Evolutionary conservation across 1,140 invertebrate species (phyloP).

Genomic region (roundworm (Caenorhabditis elegans)): DNA sequence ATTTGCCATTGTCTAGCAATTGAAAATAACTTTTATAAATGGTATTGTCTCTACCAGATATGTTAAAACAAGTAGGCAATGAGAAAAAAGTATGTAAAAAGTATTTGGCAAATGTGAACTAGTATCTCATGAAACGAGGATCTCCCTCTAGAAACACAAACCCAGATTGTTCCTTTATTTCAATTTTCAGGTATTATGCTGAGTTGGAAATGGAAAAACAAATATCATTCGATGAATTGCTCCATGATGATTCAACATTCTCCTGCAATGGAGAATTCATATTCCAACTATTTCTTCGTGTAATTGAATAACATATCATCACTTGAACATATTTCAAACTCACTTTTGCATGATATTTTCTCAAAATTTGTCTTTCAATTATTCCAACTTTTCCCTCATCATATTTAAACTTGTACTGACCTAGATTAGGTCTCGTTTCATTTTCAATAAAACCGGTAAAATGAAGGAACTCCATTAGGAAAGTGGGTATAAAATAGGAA

Average conservation of each 20-base stretch:
- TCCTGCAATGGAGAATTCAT: constrained; percentile 49
- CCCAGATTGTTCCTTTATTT: not conserved
- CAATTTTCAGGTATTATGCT: constrained; percentile 51
- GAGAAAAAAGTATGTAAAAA: no score
- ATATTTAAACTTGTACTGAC: not conserved
- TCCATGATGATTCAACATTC: constrained; percentile 44
- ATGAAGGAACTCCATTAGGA: not conserved
- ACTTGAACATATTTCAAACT: not conserved
- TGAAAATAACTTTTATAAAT: no score
- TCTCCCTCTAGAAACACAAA: no score
- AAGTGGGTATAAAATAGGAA: not conserved
- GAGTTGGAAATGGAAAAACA: constrained; percentile 54
- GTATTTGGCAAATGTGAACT: no score
- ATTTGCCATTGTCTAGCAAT: no score
- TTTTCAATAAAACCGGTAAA: not conserved
- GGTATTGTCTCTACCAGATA: no score
- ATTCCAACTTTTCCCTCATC: not conserved
- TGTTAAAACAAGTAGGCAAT: no score
- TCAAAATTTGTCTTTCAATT: not conserved
- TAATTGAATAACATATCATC: constrained; percentile 29
- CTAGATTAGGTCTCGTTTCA: not conserved
- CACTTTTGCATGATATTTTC: not conserved
- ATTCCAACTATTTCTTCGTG: constrained; percentile 18
- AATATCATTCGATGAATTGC: constrained; percentile 49
- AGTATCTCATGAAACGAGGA: no score